Conservation (phyloP, 2,888 invertebrate genomes). For the Thymelicus lineola region DNA sequence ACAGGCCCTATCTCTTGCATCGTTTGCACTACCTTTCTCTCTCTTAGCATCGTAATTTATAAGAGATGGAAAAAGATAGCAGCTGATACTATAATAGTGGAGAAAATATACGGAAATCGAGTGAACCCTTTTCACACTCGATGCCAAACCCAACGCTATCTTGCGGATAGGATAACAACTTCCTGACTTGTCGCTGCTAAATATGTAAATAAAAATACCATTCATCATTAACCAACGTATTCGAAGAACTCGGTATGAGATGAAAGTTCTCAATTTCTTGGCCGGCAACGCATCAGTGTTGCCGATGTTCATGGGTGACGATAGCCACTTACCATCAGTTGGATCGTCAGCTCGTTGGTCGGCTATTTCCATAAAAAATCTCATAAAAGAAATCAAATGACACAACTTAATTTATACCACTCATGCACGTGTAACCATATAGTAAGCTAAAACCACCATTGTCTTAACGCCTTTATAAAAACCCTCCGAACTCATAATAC, state of each 20-base stretch:
- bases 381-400: too few species aligned
- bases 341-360: too few species aligned
- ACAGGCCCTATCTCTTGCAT: slow-evolving; percentile 45
- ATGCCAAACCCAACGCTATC: slow-evolving; percentile 42
- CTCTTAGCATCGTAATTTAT: slow-evolving; percentile 39
- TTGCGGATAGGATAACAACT: slow-evolving; percentile 33
- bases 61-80: slow-evolving; percentile 48
- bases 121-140: slow-evolving; percentile 65
- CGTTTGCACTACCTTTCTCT: slow-evolving; percentile 43
- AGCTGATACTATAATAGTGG: slow-evolving; percentile 44
- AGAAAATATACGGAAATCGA: slow-evolving; percentile 62
- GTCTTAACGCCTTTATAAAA: background rate
- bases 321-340: too few species aligned
- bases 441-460: background rate
- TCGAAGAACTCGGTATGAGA: too few species aligned
- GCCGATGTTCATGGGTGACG: too few species aligned
- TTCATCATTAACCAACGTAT: slow-evolving; percentile 11
- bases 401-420: too few species aligned
- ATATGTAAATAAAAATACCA: slow-evolving; percentile 35
- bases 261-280: too few species aligned
- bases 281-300: too few species aligned
- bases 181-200: slow-evolving; percentile 7
- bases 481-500: background rate
- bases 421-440: background rate
- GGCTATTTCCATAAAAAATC: too few species aligned